Conservation (phyloP, 2,797 vertebrate species). For the Dallia pectoralis region DNA sequence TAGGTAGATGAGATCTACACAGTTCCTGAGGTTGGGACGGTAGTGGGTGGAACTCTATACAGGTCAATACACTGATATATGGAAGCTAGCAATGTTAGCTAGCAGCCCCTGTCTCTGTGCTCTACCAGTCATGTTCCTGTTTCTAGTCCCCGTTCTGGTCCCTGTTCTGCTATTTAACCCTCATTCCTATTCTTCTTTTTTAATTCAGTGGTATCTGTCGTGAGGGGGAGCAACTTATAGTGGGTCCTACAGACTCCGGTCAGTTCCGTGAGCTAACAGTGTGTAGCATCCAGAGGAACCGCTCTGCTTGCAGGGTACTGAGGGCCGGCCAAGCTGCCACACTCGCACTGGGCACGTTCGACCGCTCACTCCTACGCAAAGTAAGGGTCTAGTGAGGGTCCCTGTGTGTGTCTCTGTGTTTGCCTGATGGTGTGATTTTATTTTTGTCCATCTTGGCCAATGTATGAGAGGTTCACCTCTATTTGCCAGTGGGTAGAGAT, state of each 20-base stretch:
- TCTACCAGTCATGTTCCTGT: background rate
- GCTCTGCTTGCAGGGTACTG: slow-evolving; percentile 91
- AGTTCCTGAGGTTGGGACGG: slow-evolving; percentile 96
- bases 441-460: background rate
- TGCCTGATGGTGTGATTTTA: background rate
- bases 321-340: slow-evolving; percentile 95
- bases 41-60: slow-evolving; percentile 95
- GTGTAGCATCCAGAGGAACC: slow-evolving; percentile 96
- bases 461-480: background rate
- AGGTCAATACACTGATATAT: slow-evolving; percentile 71
- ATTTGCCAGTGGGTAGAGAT: background rate
- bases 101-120: background rate
- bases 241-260: slow-evolving; percentile 90
- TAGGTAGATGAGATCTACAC: slow-evolving; percentile 99
- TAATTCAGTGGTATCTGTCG: slow-evolving; percentile 89
- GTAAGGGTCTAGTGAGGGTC: slow-evolving; percentile 60
- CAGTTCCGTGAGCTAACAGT: slow-evolving; percentile 88
- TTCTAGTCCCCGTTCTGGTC: background rate
- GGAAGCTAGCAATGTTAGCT: background rate
- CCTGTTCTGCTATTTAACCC: background rate
- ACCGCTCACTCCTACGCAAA: slow-evolving; percentile 93
- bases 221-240: slow-evolving; percentile 92
- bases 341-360: slow-evolving; percentile 88
- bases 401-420: too few species aligned
- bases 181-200: background rate